These are phyloP conservation scores for Galendromus occidentalis DNA, from an alignment of 1,140 invertebrate species.

Conservation along the genomic window DNA sequence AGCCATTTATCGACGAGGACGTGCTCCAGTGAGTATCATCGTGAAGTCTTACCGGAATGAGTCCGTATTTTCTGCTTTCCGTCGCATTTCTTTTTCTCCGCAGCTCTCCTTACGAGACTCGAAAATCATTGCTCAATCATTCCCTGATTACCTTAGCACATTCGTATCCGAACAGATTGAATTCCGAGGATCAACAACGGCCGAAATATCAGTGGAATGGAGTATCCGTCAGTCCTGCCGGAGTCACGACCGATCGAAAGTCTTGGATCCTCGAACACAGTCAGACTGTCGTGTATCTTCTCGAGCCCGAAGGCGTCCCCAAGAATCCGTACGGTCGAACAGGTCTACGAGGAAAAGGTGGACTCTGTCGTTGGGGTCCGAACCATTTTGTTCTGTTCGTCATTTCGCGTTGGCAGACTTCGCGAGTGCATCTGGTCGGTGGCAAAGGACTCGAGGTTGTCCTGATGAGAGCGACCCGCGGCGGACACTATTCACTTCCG, in stretches of 20 bases:
- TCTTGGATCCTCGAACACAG: conserved; percentile 21
- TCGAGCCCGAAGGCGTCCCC: conserved; percentile 21
- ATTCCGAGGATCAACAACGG: not conserved
- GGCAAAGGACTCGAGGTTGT: conserved; percentile 14
- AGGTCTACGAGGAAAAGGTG: conserved; percentile 29
- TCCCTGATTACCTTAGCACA: too few species aligned
- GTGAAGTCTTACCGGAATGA: too few species aligned
- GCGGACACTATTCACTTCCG: not conserved
- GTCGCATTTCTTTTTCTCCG: too few species aligned
- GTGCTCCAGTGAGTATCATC: conserved; percentile 25
- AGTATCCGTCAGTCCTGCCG: conserved; percentile 21
- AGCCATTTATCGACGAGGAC: conserved; percentile 28
- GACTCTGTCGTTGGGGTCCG: conserved; percentile 31
- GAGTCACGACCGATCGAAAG: conserved; percentile 21
- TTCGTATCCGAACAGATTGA: not conserved
- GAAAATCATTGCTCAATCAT: too few species aligned
- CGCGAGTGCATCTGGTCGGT: conserved; percentile 14
- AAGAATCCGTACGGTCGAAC: conserved; percentile 31
- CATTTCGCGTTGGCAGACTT: conserved; percentile 24
- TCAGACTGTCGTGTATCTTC: conserved; percentile 16
- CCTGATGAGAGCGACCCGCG: conserved; percentile 6
- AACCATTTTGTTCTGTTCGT: conserved; percentile 30
- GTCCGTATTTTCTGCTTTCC: too few species aligned
- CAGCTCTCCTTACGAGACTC: too few species aligned
- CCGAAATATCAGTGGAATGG: conserved; percentile 22